Percentiles rank a stretch among this genome's conserved stretches.
phyloP scores from a whole-genome alignment of 30 jellyfish, hydroid and myxozoan genomes.

The Chrysaora quinquecirrha region DNA sequence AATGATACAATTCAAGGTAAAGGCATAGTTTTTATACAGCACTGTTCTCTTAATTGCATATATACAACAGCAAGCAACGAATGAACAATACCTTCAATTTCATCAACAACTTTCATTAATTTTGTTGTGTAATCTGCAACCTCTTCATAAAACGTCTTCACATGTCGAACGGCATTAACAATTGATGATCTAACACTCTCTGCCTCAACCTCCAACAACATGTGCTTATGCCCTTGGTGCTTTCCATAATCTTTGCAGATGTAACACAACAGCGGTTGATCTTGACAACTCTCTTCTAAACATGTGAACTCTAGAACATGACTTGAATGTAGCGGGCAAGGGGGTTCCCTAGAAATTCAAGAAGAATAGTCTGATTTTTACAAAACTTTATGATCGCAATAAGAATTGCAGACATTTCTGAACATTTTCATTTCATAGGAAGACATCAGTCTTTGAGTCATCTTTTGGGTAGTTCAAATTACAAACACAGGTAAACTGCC shows the following conservation, averaged over 20 bases:
- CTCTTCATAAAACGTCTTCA: slow-evolving; percentile 81
- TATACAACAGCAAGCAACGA: no score
- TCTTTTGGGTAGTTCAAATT: no score
- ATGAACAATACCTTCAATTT: slow-evolving; percentile 93
- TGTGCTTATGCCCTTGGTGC: slow-evolving; percentile 97
- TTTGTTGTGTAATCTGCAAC: slow-evolving; percentile 83
- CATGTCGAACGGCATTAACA: slow-evolving; percentile 87
- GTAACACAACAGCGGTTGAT: slow-evolving; percentile 91
- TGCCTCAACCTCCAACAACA: slow-evolving; percentile 88
- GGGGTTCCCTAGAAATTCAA: no score
- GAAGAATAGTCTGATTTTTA: background rate
- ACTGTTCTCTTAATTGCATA: no score
- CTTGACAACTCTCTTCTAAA: slow-evolving; percentile 88
- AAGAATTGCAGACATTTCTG: no score
- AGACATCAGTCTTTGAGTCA: no score
- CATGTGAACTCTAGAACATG: slow-evolving; percentile 96
- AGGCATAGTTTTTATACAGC: no score
- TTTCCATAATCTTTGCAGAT: slow-evolving; percentile 95
- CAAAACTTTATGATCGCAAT: background rate
- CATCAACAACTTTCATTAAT: slow-evolving; percentile 77
- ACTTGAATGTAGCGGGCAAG: slow-evolving; percentile 88
- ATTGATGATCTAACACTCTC: slow-evolving; percentile 86
- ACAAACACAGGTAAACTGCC: no score
- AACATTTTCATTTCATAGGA: no score
- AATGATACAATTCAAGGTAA: no score